phyloP scores from a whole-genome alignment of 2,888 invertebrate species.

The Epinotia brunnichana region DNA sequence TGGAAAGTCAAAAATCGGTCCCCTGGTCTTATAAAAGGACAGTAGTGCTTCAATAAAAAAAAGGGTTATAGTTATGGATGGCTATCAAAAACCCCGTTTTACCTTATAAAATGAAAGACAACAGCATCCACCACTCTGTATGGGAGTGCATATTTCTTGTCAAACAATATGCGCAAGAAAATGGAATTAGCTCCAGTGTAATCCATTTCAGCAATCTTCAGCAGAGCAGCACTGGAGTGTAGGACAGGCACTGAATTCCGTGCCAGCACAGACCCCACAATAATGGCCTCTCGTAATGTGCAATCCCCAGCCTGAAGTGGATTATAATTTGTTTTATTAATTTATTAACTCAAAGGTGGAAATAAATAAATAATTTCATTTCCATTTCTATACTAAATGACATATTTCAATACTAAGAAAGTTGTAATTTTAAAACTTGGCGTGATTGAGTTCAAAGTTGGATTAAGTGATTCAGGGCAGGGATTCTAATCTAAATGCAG shows the following conservation, averaged over 20 bases:
- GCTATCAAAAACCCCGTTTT: slow-evolving; percentile 44
- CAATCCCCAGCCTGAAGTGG: slow-evolving; percentile 92
- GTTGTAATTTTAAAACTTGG: neutral
- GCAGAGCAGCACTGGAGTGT: slow-evolving; percentile 96
- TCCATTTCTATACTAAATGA: neutral
- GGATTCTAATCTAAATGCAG: neutral
- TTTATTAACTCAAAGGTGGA: too few relatives aligned
- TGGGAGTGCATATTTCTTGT: slow-evolving; percentile 99
- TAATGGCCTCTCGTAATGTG: slow-evolving; percentile 97
- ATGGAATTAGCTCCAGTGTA: slow-evolving; percentile 98
- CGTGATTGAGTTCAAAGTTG: neutral
- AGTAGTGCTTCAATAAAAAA: too few relatives aligned
- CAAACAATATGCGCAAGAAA: slow-evolving; percentile 95
- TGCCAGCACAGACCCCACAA: slow-evolving; percentile 95
- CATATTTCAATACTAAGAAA: neutral
- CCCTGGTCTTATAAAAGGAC: too few relatives aligned
- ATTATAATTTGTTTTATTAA: slow-evolving; percentile 30
- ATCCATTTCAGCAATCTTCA: slow-evolving; percentile 98
- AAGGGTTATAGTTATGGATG: too few relatives aligned
- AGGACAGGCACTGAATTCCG: slow-evolving; percentile 96
- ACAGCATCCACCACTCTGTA: slow-evolving; percentile 97
- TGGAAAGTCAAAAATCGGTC: too few relatives aligned
- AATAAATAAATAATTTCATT: neutral
- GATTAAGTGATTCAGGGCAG: neutral
- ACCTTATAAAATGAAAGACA: slow-evolving; percentile 97